A percentile compares a stretch with the other conserved stretches of the same genome.
Conservation (phyloP, 2,797 vertebrate species). For the Coccyzus lansbergi region DNA sequence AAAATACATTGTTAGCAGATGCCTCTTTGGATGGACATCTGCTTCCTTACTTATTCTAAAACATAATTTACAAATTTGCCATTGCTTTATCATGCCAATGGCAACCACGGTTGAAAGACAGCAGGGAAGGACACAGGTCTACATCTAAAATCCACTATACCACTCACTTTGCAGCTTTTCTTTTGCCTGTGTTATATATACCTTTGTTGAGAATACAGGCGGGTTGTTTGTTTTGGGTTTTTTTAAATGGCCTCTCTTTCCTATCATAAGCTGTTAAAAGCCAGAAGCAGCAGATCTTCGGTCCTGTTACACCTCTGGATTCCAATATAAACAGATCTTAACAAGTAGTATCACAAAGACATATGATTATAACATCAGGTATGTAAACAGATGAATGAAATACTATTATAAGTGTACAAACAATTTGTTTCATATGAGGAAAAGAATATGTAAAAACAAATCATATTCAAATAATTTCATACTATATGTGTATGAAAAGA, state of each 20-base stretch:
- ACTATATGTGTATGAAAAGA: background rate
- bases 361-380: background rate
- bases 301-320: background rate
- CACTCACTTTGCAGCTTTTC: background rate
- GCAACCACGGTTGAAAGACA: background rate
- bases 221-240: too few species aligned
- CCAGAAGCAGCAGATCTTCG: background rate
- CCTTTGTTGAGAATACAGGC: background rate
- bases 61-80: background rate
- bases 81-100: background rate
- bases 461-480: background rate
- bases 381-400: background rate
- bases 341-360: background rate
- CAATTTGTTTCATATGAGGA: background rate
- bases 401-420: background rate
- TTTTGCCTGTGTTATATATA: background rate
- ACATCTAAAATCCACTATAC: background rate
- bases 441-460: background rate
- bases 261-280: background rate
- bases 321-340: background rate
- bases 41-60: background rate
- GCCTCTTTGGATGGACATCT: background rate
- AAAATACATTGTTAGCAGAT: background rate
- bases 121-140: background rate
- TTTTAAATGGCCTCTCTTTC: background rate